Evolutionary conservation across 2,113 vertebrate species (phyloP).

Genomic region (Vulpes ferrilata): DNA sequence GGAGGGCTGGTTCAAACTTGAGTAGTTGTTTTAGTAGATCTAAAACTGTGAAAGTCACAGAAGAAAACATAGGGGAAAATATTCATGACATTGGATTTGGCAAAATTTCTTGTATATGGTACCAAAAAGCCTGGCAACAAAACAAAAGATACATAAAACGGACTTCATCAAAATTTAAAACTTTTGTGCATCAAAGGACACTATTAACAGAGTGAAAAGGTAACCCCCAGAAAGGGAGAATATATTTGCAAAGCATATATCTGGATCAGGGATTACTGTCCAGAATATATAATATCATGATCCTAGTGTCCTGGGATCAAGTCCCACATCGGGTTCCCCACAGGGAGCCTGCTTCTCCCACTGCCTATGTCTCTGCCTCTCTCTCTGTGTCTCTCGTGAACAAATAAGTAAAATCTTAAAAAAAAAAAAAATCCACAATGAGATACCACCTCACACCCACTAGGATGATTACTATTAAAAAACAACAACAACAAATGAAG

Average conservation of each 20-base stretch:
- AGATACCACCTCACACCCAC: background rate
- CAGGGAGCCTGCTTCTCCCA: too few relatives aligned
- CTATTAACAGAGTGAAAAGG: background rate
- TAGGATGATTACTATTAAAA: background rate
- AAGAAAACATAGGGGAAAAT: background rate
- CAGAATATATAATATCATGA: background rate
- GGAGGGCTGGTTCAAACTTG: background rate
- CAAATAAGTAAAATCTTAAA: too few relatives aligned
- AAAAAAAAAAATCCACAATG: background rate
- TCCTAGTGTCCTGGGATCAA: too few relatives aligned
- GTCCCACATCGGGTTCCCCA: too few relatives aligned
- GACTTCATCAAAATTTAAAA: background rate
- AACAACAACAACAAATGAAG: background rate
- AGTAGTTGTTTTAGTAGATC: background rate
- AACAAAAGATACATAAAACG: background rate
- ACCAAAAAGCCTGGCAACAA: constrained; percentile 20
- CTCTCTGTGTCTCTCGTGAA: too few relatives aligned
- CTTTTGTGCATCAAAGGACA: background rate
- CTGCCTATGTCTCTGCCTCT: too few relatives aligned
- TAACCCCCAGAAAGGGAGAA: background rate
- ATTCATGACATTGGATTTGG: background rate
- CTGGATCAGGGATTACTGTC: background rate
- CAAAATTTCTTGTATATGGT: background rate
- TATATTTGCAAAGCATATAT: background rate
- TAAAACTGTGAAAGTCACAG: background rate